Base-by-base conservation (phyloP, 2,888 invertebrate species). In the Siphonodentalium dalli region DNA sequence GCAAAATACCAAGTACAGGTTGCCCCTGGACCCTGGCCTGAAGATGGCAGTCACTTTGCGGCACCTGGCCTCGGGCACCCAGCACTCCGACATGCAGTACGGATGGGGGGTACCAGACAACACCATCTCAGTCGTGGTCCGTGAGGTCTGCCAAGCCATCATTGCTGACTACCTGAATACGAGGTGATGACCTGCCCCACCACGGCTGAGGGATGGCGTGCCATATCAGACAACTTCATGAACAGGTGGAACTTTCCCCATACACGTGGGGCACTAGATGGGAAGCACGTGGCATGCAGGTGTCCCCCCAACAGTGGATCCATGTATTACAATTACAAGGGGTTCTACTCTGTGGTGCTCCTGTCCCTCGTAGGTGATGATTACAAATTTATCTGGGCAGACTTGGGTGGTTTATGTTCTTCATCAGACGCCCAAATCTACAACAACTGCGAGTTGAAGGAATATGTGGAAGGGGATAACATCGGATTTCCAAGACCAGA, bases 51-150 rank as follows among this genome's bases (percentile, higher is more conserved):
- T 57, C 5, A 58, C 31, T 11, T 39, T 52, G 34, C 52, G 43
- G 8, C 50, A 54, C 23, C 40, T 57, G 26, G 50, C 46, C 29
- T 46, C 34, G n/a, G n/a, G n/a, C n/a, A 39, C 26, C 18, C 44
- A 26, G 18, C 51, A 45, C 23, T 8, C 34, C 9, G 20, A 9
- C 44, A 46, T 63, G 55, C 18, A 48, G 52, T 66, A 31, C 35
- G 55, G 34, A 18, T 65, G 49, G 55, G 51, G 63, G 33, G 65
- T 61, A 7, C 55, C 61, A 3, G 42, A 61, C 45, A 66, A 64
- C 55, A 63, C 62, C 40, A 43, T 53, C 7, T 51, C 51, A 27
- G 24, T 61, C n/a, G 34, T 57, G 5, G 53, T 66, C 11, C 28
- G 47, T 37, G 65, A 63, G 45, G 65, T 60, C 20, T 65, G 63